phyloP scores from a whole-genome alignment of 2,113 vertebrate species.

The Nycticryphes semicollaris region DNA sequence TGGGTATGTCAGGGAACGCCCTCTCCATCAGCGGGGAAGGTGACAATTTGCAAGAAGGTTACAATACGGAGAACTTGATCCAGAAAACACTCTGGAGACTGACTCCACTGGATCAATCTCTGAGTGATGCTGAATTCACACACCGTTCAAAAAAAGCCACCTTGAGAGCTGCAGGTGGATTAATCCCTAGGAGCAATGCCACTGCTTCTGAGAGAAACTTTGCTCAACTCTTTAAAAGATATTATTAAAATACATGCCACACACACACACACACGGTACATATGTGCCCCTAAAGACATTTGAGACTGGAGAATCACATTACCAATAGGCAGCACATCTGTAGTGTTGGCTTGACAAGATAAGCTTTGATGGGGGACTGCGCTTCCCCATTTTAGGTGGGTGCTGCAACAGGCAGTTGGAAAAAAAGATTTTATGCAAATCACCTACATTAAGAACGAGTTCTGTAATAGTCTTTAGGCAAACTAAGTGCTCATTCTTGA shows the following conservation, averaged over 20 bases:
- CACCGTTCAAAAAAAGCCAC: neutral
- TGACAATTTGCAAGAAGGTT: neutral
- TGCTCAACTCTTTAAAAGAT: neutral
- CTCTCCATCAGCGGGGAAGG: neutral
- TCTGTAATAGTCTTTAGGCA: conserved; percentile 16
- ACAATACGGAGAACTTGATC: neutral
- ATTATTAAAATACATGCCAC: neutral
- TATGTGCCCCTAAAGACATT: neutral
- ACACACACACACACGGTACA: neutral
- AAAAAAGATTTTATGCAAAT: conserved; percentile 31
- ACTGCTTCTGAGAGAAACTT: neutral
- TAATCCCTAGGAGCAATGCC: neutral
- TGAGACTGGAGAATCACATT: neutral
- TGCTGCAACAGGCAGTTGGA: neutral
- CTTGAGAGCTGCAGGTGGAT: neutral
- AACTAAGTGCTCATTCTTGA: conserved; percentile 43
- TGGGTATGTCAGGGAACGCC: neutral
- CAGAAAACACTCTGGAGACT: neutral
- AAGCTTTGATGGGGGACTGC: neutral
- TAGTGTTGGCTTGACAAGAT: neutral
- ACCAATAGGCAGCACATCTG: neutral
- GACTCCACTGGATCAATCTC: neutral
- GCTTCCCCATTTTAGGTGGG: neutral
- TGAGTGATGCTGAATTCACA: neutral
- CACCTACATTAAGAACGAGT: conserved; percentile 24